phyloP scores from a whole-genome alignment of 2,888 invertebrate species.

The Eupithecia exiguata region DNA sequence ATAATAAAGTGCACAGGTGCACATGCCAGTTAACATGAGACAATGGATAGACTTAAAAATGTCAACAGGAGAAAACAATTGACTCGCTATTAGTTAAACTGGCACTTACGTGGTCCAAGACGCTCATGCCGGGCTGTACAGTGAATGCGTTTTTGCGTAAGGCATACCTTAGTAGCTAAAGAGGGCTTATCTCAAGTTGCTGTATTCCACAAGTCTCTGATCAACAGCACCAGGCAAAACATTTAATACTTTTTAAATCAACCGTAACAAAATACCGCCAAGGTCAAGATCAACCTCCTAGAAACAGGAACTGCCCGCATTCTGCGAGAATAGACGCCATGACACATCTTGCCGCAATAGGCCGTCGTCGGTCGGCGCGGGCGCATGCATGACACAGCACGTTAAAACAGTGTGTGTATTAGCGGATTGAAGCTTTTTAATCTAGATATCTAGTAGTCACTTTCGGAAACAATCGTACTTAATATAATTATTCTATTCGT shows the following conservation, averaged over 20 bases:
- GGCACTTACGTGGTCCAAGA: no score
- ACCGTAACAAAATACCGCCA: neutral
- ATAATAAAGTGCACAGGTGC: no score
- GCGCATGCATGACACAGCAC: neutral
- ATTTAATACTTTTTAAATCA: neutral
- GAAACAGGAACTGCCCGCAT: constrained; percentile 14
- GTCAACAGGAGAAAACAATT: no score
- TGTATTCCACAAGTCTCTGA: neutral
- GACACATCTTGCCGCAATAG: constrained; percentile 16
- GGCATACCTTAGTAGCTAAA: neutral
- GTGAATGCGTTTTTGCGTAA: neutral
- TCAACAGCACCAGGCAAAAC: neutral
- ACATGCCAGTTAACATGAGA: no score
- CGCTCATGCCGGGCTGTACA: no score
- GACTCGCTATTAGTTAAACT: no score
- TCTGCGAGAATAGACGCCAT: constrained; percentile 19
- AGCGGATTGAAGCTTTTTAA: neutral
- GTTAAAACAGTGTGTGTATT: constrained; percentile 5
- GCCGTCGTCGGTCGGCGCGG: neutral
- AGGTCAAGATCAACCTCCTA: constrained; percentile 3
- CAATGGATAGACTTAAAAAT: no score
- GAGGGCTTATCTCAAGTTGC: neutral
- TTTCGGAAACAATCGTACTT: neutral
- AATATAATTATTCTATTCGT: neutral
- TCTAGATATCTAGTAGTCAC: neutral